Conservation (phyloP, 64 coral and sea anemone genomes). For the Orbicella faveolata region DNA sequence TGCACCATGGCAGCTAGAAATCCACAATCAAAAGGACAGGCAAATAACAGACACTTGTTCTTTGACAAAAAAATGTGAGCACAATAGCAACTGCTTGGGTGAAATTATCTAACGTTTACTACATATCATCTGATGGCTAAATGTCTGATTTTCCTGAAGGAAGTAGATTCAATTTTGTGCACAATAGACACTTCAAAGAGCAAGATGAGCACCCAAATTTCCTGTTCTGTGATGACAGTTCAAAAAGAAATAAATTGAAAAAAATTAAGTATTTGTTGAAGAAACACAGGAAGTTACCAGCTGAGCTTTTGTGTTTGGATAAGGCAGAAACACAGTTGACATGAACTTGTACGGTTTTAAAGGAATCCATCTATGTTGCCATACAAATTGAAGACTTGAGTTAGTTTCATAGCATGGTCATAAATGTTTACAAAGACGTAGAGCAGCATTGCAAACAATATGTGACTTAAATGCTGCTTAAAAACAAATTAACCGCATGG, state of each 20-base stretch:
- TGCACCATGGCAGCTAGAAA: too few species aligned
- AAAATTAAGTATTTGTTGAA: not conserved
- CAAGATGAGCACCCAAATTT: not conserved
- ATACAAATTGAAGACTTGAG: not conserved
- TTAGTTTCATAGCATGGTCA: not conserved
- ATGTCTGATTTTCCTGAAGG: too few species aligned
- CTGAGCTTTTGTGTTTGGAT: not conserved
- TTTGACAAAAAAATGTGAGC: too few species aligned
- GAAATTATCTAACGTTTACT: too few species aligned
- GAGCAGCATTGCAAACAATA: not conserved
- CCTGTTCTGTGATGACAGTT: not conserved
- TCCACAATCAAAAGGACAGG: too few species aligned
- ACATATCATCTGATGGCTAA: too few species aligned
- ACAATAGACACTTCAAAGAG: not conserved
- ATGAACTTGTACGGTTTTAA: not conserved
- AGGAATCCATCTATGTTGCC: not conserved
- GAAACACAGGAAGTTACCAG: constrained; percentile 27
- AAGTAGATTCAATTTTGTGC: not conserved
- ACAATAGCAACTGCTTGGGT: too few species aligned
- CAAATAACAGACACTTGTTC: too few species aligned
- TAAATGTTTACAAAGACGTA: not conserved
- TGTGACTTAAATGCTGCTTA: not conserved
- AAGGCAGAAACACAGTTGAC: not conserved
- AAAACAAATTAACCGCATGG: not conserved
- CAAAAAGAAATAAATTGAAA: not conserved